Conservation (phyloP, 2,113 vertebrate genomes). For the Sebastes fasciatus region DNA sequence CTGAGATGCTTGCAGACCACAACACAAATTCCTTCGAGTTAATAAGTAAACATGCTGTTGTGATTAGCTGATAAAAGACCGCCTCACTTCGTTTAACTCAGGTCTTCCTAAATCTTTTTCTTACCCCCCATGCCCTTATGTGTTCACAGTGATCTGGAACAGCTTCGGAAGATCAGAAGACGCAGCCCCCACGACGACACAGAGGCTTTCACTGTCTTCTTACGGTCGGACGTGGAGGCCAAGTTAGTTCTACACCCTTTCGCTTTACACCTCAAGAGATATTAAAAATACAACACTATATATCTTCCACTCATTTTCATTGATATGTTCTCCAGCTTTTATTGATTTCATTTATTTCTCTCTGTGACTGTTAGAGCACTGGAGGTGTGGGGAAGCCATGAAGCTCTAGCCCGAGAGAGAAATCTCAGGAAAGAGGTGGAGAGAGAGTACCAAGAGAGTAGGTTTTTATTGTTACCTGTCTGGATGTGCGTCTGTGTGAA, state of each 20-base stretch:
- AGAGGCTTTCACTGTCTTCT: slow-evolving; percentile 95
- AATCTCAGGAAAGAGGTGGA: slow-evolving; percentile 93
- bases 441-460: slow-evolving; percentile 94
- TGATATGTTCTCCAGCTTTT: background rate
- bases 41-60: slow-evolving; percentile 55
- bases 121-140: background rate
- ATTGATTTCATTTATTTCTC: slow-evolving; percentile 9
- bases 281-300: background rate
- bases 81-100: background rate
- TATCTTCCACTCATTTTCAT: background rate
- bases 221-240: slow-evolving; percentile 95
- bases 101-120: background rate
- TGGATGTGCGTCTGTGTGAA: background rate
- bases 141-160: slow-evolving; percentile 91
- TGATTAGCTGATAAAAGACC: slow-evolving; percentile 49
- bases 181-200: slow-evolving; percentile 97
- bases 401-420: slow-evolving; percentile 93
- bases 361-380: slow-evolving; percentile 85
- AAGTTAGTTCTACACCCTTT: slow-evolving; percentile 87
- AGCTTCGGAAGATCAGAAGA: slow-evolving; percentile 93
- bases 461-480: slow-evolving; percentile 67
- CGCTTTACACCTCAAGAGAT: background rate
- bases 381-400: slow-evolving; percentile 97
- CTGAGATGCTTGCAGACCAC: background rate
- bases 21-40: slow-evolving; percentile 34